phyloP scores from a whole-genome alignment of 2,113 vertebrate genomes.

The Cephalopterus ornatus region DNA sequence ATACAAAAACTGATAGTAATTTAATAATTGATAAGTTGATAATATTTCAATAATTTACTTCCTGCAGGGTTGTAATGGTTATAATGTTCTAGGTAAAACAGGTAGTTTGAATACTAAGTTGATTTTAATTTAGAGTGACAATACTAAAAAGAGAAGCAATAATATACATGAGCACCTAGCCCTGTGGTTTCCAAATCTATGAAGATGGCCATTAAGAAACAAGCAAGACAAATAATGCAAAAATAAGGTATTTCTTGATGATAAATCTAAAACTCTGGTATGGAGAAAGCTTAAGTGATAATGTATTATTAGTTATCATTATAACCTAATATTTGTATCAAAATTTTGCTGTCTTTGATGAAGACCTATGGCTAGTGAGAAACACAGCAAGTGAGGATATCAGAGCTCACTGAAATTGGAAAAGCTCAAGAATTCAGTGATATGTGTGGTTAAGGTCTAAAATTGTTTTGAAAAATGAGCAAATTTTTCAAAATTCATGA shows the following conservation, averaged over 20 bases:
- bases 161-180: not conserved
- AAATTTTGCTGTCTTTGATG: not conserved
- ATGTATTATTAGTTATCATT: not conserved
- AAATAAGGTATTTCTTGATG: not conserved
- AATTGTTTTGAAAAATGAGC: not conserved
- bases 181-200: not conserved
- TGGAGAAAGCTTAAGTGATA: not conserved
- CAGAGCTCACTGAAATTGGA: not conserved
- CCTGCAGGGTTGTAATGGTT: not conserved
- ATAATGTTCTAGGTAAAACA: not conserved
- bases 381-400: fast-evolving
- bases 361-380: not conserved
- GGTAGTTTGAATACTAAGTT: not conserved
- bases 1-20: not conserved
- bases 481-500: not conserved
- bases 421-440: not conserved
- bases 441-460: not conserved
- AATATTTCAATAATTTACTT: not conserved
- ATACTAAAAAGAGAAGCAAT: not conserved
- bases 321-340: not conserved
- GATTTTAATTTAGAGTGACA: not conserved
- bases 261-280: not conserved
- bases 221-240: not conserved
- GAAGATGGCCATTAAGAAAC: not conserved
- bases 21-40: not conserved